Conservation (phyloP, 2,888 invertebrate genomes). For the Drosophila tripunctata region DNA sequence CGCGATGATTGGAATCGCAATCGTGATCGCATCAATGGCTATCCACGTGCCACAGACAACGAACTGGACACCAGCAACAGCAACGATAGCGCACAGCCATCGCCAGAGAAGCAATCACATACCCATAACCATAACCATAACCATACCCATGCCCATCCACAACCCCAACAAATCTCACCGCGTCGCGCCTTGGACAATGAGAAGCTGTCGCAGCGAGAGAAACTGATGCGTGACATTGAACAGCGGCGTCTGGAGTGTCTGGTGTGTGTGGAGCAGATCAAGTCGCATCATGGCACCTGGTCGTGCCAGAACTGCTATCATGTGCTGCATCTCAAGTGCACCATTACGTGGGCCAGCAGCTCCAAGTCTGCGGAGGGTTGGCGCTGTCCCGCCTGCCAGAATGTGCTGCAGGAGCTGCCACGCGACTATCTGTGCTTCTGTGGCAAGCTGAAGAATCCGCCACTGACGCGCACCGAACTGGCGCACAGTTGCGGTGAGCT, state of each 20-base stretch:
- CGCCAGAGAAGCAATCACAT: slow-evolving; percentile 79
- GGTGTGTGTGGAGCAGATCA: slow-evolving; percentile 95
- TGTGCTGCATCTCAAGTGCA: slow-evolving; percentile 95
- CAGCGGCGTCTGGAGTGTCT: slow-evolving; percentile 94
- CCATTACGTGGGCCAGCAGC: slow-evolving; percentile 95
- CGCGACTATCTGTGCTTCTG: slow-evolving; percentile 95
- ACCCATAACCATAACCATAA: too few relatives aligned
- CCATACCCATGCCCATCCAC: too few relatives aligned
- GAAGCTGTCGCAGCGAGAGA: slow-evolving; percentile 90
- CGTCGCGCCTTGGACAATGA: slow-evolving; percentile 76
- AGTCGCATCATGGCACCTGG: slow-evolving; percentile 93
- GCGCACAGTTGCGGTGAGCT: slow-evolving; percentile 97
- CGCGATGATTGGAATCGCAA: slow-evolving; percentile 83
- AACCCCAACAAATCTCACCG: slow-evolving; percentile 53
- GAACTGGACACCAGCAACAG: slow-evolving; percentile 81
- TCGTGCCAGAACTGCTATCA: slow-evolving; percentile 96
- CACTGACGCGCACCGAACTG: slow-evolving; percentile 89
- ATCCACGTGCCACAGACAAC: slow-evolving; percentile 70
- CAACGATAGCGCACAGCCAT: slow-evolving; percentile 79
- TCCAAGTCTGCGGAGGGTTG: slow-evolving; percentile 92
- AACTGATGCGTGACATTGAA: slow-evolving; percentile 92
- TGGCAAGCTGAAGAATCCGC: slow-evolving; percentile 90
- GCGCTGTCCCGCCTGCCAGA: slow-evolving; percentile 98
- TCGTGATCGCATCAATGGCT: slow-evolving; percentile 82
- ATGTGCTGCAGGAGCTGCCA: slow-evolving; percentile 90